phyloP scores from a whole-genome alignment of 2,113 vertebrate species.

The Craseonycteris thonglongyai region DNA sequence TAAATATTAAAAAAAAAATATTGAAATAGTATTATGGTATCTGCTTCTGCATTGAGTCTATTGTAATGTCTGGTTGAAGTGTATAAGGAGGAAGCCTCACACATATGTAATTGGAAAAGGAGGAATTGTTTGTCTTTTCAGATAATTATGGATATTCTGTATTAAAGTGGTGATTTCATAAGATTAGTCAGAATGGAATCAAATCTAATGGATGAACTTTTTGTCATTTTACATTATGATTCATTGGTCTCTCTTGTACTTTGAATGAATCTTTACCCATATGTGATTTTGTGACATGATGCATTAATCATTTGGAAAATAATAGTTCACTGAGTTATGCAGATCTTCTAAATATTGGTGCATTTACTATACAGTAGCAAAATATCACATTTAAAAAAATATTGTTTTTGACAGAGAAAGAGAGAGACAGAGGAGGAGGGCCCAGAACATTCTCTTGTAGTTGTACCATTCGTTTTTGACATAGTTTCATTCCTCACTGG shows the following conservation, averaged over 20 bases:
- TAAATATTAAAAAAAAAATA: background rate
- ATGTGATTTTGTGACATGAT: slow-evolving; percentile 18
- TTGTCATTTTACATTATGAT: background rate
- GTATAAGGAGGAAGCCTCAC: background rate
- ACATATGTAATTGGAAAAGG: background rate
- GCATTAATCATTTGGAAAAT: slow-evolving; percentile 16
- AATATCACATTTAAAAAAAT: too few relatives aligned
- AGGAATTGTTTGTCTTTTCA: background rate
- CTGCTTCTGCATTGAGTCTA: background rate
- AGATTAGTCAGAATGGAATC: background rate
- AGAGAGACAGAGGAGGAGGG: too few relatives aligned
- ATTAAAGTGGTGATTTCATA: background rate
- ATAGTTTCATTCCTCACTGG: too few relatives aligned
- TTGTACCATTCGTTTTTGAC: too few relatives aligned
- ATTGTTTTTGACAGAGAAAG: too few relatives aligned
- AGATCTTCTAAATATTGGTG: background rate
- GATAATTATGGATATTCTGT: background rate
- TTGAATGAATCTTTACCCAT: background rate
- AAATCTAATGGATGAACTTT: background rate
- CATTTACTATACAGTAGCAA: background rate
- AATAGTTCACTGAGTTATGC: background rate
- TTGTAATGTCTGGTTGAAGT: background rate
- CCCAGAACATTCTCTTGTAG: too few relatives aligned
- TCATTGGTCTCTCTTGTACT: background rate
- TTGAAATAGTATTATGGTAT: background rate